phyloP scores from a whole-genome alignment of 1,140 invertebrate genomes.

The Leptonema lineaticorne region DNA sequence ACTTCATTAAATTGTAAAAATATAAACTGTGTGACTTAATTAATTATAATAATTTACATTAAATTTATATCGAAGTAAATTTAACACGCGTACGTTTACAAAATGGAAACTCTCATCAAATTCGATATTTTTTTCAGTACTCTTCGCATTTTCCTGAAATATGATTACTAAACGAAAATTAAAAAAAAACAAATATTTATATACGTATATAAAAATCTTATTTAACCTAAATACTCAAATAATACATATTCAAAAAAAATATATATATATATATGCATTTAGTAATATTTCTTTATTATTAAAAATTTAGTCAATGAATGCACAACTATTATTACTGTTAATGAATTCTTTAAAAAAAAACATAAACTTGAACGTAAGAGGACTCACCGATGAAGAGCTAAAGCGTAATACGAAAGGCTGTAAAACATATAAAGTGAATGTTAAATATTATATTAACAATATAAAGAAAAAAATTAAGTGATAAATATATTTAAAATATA shows the following conservation, averaged over 20 bases:
- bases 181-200: too few species aligned
- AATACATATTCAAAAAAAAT: slow-evolving; percentile 20
- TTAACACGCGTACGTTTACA: not conserved
- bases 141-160: slow-evolving; percentile 12
- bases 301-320: slow-evolving; percentile 21
- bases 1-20: slow-evolving; percentile 5
- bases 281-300: slow-evolving; percentile 21
- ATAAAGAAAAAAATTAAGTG: slow-evolving; percentile 18
- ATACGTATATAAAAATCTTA: not conserved
- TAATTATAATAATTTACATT: not conserved
- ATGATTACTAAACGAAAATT: too few species aligned
- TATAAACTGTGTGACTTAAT: slow-evolving; percentile 1
- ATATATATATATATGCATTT: too few species aligned
- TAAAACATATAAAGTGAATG: slow-evolving; percentile 10
- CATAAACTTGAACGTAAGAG: slow-evolving; percentile 6
- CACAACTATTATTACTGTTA: slow-evolving; percentile 23
- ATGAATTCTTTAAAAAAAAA: slow-evolving; percentile 8
- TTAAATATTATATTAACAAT: slow-evolving; percentile 16
- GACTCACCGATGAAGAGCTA: not conserved
- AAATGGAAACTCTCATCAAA: slow-evolving; percentile 19
- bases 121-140: slow-evolving; percentile 14
- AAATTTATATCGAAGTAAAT: not conserved
- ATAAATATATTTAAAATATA: slow-evolving; percentile 16
- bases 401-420: slow-evolving; percentile 2
- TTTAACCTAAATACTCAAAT: slow-evolving; percentile 20